Conservation (phyloP, 64 coral and sea anemone genomes). For the Actinia tenebrosa region DNA sequence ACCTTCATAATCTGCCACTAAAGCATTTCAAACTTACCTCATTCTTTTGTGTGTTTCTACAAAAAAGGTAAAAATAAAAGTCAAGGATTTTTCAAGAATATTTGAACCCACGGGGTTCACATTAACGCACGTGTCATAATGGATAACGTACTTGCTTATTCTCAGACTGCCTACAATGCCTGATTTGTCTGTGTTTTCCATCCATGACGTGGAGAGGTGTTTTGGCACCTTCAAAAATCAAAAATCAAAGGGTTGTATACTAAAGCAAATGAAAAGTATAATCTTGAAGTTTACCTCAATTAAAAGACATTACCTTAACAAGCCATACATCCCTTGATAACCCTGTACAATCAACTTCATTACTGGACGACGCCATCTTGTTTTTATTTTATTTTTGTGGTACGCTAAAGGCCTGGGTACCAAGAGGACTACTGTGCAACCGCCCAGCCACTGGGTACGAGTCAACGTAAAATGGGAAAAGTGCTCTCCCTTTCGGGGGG, state of each 20-base stretch:
- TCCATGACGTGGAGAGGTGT: conserved; percentile 46
- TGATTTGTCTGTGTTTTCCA: conserved; percentile 48
- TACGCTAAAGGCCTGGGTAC: not conserved
- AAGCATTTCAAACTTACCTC: conserved; percentile 26
- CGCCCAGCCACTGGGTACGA: no score
- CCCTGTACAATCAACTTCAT: conserved; percentile 46
- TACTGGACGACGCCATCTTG: not conserved
- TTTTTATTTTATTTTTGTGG: not conserved
- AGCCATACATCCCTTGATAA: conserved; percentile 59
- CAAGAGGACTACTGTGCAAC: no score
- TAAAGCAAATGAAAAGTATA: not conserved
- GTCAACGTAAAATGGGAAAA: no score
- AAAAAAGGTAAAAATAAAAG: not conserved
- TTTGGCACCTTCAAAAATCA: conserved; percentile 43
- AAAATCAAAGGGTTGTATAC: not conserved
- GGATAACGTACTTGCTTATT: conserved; percentile 45
- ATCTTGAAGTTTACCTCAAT: not conserved
- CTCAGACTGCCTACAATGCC: conserved; percentile 42
- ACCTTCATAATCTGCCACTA: no score
- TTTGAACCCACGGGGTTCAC: not conserved
- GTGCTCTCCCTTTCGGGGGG: no score
- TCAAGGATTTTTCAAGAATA: no score
- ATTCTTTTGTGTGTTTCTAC: conserved; percentile 81
- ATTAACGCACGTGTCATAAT: not conserved
- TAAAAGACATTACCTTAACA: conserved; percentile 20